phyloP scores from a whole-genome alignment of 1,140 invertebrate species.

The Aculops lycopersici region DNA sequence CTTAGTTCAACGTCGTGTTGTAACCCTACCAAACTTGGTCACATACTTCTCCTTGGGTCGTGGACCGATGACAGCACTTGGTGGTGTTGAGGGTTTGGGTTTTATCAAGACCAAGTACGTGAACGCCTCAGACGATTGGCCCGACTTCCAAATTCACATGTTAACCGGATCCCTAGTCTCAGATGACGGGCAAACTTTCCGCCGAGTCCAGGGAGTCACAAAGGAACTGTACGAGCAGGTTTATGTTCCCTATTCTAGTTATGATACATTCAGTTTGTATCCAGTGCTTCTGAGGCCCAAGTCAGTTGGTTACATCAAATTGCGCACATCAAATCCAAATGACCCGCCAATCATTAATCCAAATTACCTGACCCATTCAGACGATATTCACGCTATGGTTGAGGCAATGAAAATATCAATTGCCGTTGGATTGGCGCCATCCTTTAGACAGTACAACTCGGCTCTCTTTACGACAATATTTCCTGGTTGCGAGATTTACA shows the following conservation, averaged over 20 bases:
- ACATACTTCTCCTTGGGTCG: constrained; percentile 20
- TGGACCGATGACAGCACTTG: constrained; percentile 12
- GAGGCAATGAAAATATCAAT: constrained; percentile 13
- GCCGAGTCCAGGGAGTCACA: constrained; percentile 11
- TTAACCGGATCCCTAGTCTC: constrained; percentile 14
- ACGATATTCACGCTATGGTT: constrained; percentile 22
- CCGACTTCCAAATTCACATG: constrained; percentile 40
- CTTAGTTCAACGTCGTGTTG: constrained; percentile 10
- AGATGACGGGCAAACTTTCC: constrained; percentile 12
- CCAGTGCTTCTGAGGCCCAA: constrained; percentile 39
- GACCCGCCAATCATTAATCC: constrained; percentile 70
- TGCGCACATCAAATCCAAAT: constrained; percentile 47
- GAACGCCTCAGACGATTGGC: constrained; percentile 28
- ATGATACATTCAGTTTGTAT: constrained; percentile 48
- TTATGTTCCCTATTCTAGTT: constrained; percentile 11
- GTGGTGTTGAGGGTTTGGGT: constrained; percentile 33
- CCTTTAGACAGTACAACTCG: constrained; percentile 30
- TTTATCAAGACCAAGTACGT: constrained; percentile 54
- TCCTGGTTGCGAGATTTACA: constrained; percentile 36
- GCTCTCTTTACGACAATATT: constrained; percentile 32
- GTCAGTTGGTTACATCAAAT: constrained; percentile 38
- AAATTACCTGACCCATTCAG: constrained; percentile 39
- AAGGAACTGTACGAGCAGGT: constrained; percentile 10
- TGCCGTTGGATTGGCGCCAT: constrained; percentile 15
- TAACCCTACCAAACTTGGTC: constrained; percentile 15